Conservation (phyloP, 2,797 vertebrate species). For the Melanotaenia parkinsoni region DNA sequence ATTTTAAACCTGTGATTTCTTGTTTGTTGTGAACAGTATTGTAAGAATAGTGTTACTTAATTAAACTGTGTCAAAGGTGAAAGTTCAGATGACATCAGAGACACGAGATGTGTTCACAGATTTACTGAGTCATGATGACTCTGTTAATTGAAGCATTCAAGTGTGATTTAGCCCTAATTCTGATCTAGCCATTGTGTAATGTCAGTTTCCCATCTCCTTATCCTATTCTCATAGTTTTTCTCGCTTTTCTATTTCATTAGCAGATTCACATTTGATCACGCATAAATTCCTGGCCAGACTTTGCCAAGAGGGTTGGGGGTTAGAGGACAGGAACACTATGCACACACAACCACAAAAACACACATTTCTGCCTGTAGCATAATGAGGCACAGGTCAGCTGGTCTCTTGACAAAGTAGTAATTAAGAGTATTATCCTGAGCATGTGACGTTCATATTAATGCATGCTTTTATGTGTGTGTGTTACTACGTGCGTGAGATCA, state of each 20-base stretch:
- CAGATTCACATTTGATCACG: conserved; percentile 23
- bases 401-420: conserved; percentile 65
- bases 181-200: neutral
- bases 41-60: neutral
- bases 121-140: neutral
- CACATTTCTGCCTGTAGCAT: conserved; percentile 53
- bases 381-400: conserved; percentile 60
- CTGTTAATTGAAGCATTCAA: neutral
- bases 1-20: neutral
- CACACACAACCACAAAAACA: conserved; percentile 19
- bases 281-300: conserved; percentile 27
- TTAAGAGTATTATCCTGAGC: conserved; percentile 77
- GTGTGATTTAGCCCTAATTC: neutral
- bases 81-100: neutral
- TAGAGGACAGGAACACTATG: neutral
- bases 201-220: neutral
- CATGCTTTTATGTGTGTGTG: conserved; percentile 27
- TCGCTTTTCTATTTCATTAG: conserved; percentile 7
- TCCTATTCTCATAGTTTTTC: conserved; percentile 7
- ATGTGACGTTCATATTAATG: conserved; percentile 75
- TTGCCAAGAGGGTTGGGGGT: neutral
- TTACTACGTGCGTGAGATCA: conserved; percentile 51
- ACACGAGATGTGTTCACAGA: neutral
- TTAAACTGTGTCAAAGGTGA: neutral
- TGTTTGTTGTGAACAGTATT: no score